Conservation (phyloP, 2,113 vertebrate genomes). For the Takifugu flavidus region DNA sequence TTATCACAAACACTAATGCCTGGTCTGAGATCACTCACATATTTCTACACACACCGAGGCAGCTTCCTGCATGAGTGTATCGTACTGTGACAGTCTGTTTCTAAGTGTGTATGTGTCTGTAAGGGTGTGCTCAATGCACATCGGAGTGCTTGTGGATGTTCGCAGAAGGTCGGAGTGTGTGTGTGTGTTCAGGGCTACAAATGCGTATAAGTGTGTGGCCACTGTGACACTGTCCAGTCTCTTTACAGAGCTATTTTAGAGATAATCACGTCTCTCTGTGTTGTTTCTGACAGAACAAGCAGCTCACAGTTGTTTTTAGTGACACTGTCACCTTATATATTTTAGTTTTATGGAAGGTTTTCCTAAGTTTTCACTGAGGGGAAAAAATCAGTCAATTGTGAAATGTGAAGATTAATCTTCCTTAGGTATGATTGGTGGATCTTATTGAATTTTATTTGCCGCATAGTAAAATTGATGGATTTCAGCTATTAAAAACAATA, state of each 20-base stretch:
- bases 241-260: slow-evolving; percentile 59
- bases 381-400: too few species aligned
- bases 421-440: too few species aligned
- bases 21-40: slow-evolving; percentile 55
- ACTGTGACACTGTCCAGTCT: slow-evolving; percentile 59
- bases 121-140: slow-evolving; percentile 11
- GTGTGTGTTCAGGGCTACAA: too few species aligned
- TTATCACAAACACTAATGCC: slow-evolving; percentile 63
- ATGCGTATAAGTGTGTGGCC: slow-evolving; percentile 20
- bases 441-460: too few species aligned
- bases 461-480: background rate
- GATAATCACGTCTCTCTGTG: slow-evolving; percentile 52
- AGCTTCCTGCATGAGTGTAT: slow-evolving; percentile 30
- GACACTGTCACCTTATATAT: slow-evolving; percentile 33
- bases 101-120: slow-evolving; percentile 12
- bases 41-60: slow-evolving; percentile 35
- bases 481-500: background rate
- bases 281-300: slow-evolving; percentile 42
- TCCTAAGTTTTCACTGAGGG: background rate
- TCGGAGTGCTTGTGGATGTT: slow-evolving; percentile 12
- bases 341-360: slow-evolving; percentile 37
- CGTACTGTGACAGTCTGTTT: slow-evolving; percentile 36
- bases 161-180: background rate
- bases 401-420: too few species aligned
- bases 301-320: slow-evolving; percentile 41